Base-by-base conservation (phyloP, 2,888 invertebrate species). In the Calameuta filiformis region DNA sequence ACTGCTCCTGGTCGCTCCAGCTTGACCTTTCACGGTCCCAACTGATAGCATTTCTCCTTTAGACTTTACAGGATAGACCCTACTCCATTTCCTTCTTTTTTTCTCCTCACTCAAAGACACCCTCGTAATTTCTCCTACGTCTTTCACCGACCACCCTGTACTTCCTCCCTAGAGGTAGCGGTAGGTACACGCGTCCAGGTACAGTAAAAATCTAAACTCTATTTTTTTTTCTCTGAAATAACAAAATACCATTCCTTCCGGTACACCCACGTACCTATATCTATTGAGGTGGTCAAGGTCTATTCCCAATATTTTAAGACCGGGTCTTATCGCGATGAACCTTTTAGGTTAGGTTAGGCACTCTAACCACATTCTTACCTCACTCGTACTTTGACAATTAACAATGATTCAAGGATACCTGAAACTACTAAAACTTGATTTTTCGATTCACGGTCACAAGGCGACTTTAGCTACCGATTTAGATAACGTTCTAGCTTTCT, bases 1-100 rank as follows among this genome's bases (percentile, higher is more conserved):
- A 85, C 83, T 79, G 82, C 80, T 79, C 74, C 79, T 33, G 79
- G 75, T 34, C 74, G 76, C 78, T 85, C 82, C 82, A 75, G 71
- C 83, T 56, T 56, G 85, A 75, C 75, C 71, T 80, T 76, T 77
- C 76, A 75, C 76, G 77, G 75, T 68, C 71, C 77, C 23, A 56
- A 56, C 56, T 23, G 35, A 71, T 31, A 76, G 37, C 37, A 76
- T 73, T 15, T 37, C 37, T 30, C 71, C 31, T 12, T 23, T n/a
- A 35, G 69, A 76, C 76, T 77, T 71, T 37, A 73, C 68, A 56
- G 12, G 73, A 34, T 77, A 12, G 74, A n/a, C 35, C 33, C 33
- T 33, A n/a, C 35, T 69, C 76, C 40, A 30, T 73, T 71, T 74
- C 73, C 35, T 56, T 75, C 69, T 30, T 75, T 77, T 71, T 79